phyloP scores from a whole-genome alignment of 2,888 invertebrate genomes.

The Notodonta dromedarius region DNA sequence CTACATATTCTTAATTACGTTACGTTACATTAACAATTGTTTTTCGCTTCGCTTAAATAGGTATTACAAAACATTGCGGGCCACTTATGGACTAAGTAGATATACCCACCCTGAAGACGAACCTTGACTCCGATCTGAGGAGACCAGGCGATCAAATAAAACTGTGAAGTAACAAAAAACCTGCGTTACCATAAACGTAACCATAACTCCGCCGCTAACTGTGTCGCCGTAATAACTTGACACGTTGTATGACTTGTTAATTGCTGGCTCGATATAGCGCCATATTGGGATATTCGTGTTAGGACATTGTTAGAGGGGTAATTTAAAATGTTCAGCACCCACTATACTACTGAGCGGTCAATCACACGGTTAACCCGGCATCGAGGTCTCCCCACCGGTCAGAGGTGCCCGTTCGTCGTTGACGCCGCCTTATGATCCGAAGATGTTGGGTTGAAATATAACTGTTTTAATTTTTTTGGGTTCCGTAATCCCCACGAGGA shows the following conservation, averaged over 20 bases:
- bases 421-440: too few relatives aligned
- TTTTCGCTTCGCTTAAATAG: not conserved
- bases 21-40: too few relatives aligned
- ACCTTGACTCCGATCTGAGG: conserved; percentile 2
- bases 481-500: too few relatives aligned
- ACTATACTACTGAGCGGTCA: too few relatives aligned
- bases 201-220: conserved; percentile 10
- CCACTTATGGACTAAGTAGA: not conserved
- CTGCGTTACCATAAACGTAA: conserved; percentile 30
- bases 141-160: not conserved
- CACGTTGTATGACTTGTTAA: conserved; percentile 31
- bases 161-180: conserved; percentile 5
- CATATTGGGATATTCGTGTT: conserved; percentile 26
- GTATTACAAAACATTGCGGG: not conserved
- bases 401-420: too few relatives aligned
- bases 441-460: too few relatives aligned
- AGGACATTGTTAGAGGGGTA: not conserved
- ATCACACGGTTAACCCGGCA: too few relatives aligned
- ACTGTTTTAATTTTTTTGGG: too few relatives aligned
- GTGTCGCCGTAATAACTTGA: conserved; percentile 13
- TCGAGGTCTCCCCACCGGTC: too few relatives aligned
- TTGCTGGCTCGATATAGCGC: conserved; percentile 35
- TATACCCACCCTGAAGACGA: not conserved
- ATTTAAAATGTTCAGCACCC: too few relatives aligned
- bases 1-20: too few relatives aligned